Evolutionary conservation across 1,140 invertebrate species (phyloP), one percentile per base, ranked within the genome.

Genomic region (Metaphire vulgaris): DNA sequence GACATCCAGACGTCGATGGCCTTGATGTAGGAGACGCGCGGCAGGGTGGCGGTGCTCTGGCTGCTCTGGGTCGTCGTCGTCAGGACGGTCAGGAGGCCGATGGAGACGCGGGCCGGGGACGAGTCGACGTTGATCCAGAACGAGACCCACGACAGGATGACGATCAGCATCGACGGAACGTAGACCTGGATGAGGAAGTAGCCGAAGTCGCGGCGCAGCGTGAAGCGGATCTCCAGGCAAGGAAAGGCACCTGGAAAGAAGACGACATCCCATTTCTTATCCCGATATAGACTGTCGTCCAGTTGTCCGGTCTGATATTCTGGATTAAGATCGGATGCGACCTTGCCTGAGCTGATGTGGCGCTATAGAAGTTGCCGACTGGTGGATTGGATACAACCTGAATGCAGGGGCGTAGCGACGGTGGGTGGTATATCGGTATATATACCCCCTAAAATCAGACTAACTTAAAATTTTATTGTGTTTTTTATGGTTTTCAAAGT

Each of bases 131-230:
- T 76, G 6, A 76, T 69, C 74, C 74, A 76, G 74, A 76, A 76
- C 21, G 26, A 32, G 41, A 76, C 74, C 74, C 74, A 76, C 14
- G 74, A 76, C n/a, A 76, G 68, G 15, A 76, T 76, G 16, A 76
- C 74, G 26, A 96, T 94, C 68, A 96, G 88, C 69, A 94, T 93
- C 82, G 93, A 95, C 0, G 94, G 94, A 34, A 95, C 90, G 85
- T 95, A 95, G 6, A 94, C 92, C 87, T 93, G 92, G 78, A 93
- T 93, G 0, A 95, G 88, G 85, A 95, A 96, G 83, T 95, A 95
- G 68, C 75, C 75, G 31, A 76, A 32, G 31, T 76, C 69, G 93
- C 94, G 88, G 80, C 92, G 92, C 1, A 96, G 88, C 85, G 93
- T 93, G 86, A 96, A 96, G 75, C 90, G 91, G 0, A 92, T 92